Conservation (phyloP, 2,888 invertebrate genomes). For the Creontiades dilutus region DNA sequence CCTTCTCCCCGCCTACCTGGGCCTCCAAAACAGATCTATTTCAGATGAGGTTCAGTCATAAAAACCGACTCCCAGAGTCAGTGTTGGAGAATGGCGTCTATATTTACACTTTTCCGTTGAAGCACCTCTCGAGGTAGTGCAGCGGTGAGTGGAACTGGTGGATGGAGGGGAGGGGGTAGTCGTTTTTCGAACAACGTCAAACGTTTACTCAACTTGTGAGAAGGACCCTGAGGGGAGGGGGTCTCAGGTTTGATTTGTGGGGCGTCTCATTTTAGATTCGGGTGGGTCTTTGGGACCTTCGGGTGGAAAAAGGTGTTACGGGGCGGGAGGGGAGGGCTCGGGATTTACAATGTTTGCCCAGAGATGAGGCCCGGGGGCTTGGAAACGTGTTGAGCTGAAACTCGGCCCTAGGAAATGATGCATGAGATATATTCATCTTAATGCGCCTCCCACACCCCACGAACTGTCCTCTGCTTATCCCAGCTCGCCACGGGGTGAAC, state of each 20-base stretch:
- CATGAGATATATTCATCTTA: not conserved
- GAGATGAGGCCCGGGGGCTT: not conserved
- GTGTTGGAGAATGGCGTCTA: conserved; percentile 54
- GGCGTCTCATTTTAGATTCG: conserved; percentile 51
- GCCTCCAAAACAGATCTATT: conserved; percentile 54
- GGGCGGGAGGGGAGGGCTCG: not conserved
- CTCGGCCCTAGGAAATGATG: not conserved
- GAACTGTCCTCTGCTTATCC: no score
- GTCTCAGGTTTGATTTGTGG: conserved; percentile 34
- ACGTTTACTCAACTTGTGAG: conserved; percentile 40
- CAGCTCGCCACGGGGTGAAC: no score
- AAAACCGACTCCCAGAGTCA: conserved; percentile 15
- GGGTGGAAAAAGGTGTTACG: conserved; percentile 17
- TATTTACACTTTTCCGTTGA: conserved; percentile 57
- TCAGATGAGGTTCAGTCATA: conserved; percentile 47
- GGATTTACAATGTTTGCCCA: conserved; percentile 54
- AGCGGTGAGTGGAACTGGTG: not conserved
- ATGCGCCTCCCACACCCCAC: no score
- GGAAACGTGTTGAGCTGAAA: not conserved
- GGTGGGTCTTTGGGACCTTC: not conserved
- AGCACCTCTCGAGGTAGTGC: conserved; percentile 7
- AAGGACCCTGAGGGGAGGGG: not conserved
- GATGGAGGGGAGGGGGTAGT: not conserved
- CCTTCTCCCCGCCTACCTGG: not conserved
- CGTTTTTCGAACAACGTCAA: conserved; percentile 53